Evolutionary conservation across 2,888 invertebrate species (phyloP), one percentile per base, ranked within the genome.

Genomic region (Spodoptera littoralis): DNA sequence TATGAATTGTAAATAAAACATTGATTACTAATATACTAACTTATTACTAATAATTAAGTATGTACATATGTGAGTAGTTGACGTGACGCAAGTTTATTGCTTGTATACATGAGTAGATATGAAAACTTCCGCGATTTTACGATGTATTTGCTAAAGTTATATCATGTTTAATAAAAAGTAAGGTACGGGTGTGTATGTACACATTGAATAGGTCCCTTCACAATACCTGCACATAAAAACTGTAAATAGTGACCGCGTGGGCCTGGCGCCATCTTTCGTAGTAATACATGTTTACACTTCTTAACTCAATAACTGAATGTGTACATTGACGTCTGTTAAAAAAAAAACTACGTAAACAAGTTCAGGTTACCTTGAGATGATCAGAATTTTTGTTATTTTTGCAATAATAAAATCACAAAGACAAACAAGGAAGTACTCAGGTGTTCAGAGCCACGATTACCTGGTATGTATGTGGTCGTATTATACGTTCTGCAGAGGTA

Each of bases 331-430:
- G 57, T 51, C 11, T 48, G 68, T 74, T 73, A 82, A 84, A 79
- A 80, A n/a, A n/a, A 88, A 84, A 84, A 81, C 88, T 88, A 90
- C 83, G 90, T 92, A 90, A 91, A 92, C 93, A 93, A 92, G 92
- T 93, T 90, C 91, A 79, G 71, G 68, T 81, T 81, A 85, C 94
- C 93, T 93, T 92, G 91, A 83, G 85, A 84, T 84, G 84, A 86
- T 86, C 87, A 84, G 86, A 88, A 88, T 88, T 90, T 89, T 89
- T 90, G 88, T 89, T 82, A 81, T 89, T 90, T 91, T 91, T 88
- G 90, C 88, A 87, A 87, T 86, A 90, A 89, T 88, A 89, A 88
- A 88, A 90, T 82, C 86, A 87, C 85, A 85, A 86, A 88, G 88
- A 88, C 88, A 89, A 92, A 93, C 90, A 89, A 92, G 93, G 93